Evolutionary conservation across 1,140 invertebrate species (phyloP), one percentile per base, ranked within the genome.

Genomic region (Cryptotermes secundus): DNA sequence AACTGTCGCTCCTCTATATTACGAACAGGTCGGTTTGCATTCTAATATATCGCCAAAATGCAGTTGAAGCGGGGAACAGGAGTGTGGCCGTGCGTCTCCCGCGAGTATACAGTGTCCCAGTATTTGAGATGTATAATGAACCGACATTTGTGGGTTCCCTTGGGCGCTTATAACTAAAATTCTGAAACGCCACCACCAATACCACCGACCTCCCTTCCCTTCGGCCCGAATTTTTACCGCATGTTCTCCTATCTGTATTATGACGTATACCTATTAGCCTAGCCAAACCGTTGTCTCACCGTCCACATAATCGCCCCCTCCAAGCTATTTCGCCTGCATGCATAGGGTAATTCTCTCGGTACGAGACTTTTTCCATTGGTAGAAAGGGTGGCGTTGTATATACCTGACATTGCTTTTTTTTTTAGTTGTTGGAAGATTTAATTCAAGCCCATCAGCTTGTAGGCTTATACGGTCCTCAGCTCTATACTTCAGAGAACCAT

Each of bases 61-160:
- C 59, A n/a, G 59, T 72, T 12, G 59, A 31, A 72, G 59, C 59
- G 59, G 59, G 26, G 59, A 72, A n/a, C 35, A 16, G 22, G 34
- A 14, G 79, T 26, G 79, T 35, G 34, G 26, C 35, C 16, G 34
- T 81, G 80, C n/a, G 2, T 45, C 14, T 81, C 80, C 80, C 80
- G 42, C 24, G 80, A 45, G 80, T n/a, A 31, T 35, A 81, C 80
- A 81, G 6, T 81, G 80, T 81, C 80, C 35, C 80, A 81, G 80
- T 81, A 81, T 81, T 81, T 81, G 80, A 81, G 80, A 81, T 35
- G 80, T 81, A 81, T 81, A 81, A 81, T 81, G 80, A 81, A 81
- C 42, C 80, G 80, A 81, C 80, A 35, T 81, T 81, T 81, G 35
- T 34, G 35, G 1, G 34, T 36, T 81, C 42, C 80, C 80, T 45